Percentiles rank a stretch among this genome's conserved stretches.
phyloP scores from a whole-genome alignment of 1,140 invertebrate species.

The Catajapyx aquilonaris region DNA sequence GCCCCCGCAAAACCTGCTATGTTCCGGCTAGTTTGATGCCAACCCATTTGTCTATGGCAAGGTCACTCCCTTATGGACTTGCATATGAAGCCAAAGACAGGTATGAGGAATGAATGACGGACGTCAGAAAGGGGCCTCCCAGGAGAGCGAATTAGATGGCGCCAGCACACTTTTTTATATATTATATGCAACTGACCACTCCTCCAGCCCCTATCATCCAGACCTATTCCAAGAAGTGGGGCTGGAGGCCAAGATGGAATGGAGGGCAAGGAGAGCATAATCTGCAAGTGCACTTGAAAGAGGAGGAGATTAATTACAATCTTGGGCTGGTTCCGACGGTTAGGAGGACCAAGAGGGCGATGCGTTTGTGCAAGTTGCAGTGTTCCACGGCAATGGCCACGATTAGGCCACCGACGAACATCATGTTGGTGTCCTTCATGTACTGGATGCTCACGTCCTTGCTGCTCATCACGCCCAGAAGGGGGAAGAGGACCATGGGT shows the following conservation, averaged over 20 bases:
- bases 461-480: conserved; percentile 19
- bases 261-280: no score
- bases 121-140: no score
- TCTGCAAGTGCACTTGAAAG: neutral
- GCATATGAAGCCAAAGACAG: no score
- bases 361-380: conserved; percentile 21
- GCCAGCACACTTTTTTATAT: no score
- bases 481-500: conserved; percentile 26
- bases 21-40: no score
- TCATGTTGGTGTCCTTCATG: conserved; percentile 25
- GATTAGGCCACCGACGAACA: conserved; percentile 31
- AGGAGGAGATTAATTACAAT: conserved; percentile 10
- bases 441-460: conserved; percentile 12
- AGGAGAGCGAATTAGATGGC: no score
- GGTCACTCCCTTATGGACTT: no score
- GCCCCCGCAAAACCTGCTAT: neutral
- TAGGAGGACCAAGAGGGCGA: conserved; percentile 20
- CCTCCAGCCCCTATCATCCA: neutral
- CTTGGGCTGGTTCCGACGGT: conserved; percentile 19
- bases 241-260: no score
- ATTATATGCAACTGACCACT: no score
- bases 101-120: no score
- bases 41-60: no score
- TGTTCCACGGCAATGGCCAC: conserved; percentile 24
- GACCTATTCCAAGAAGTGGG: neutral